Evolutionary conservation across 1,140 invertebrate species (phyloP), one percentile per base, ranked within the genome.

Genomic region (Drosophila nebulosa): DNA sequence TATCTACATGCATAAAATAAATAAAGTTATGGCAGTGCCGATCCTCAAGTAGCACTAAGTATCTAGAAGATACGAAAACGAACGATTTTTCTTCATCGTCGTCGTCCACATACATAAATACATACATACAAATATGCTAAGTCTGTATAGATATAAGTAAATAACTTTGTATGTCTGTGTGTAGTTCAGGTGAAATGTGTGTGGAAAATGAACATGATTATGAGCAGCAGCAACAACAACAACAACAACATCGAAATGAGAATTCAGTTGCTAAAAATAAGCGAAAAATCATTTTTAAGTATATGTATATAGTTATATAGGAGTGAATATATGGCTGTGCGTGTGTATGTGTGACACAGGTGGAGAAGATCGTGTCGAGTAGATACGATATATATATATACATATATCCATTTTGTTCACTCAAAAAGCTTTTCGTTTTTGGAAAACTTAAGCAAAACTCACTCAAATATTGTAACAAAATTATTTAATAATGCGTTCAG

Each of bases 211-310:
- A 78, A 81, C 67, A 88, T 81, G 78, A 88, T 88, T 78, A 86
- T 86, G 81, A 86, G 77, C 79, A 76, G 1, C 36, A 42, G 18
- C 39, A 42, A 42, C 4, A 39, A 39, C n/a, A n/a, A 36, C 3
- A 12, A 35, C 1, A 56, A 60, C 18, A 27, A 62, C 42, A 35
- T n/a, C 68, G 68, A 67, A 77, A 65, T 65, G 18, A 52, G 63
- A 88, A 78, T 81, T 83, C 68, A 70, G 75, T 79, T 88, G 83
- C 83, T 88, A 88, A 88, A 88, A 88, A 88, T 88, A 88, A 88
- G 83, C 78, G 78, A 88, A 88, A 88, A 88, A 76, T 88, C 81
- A 81, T 86, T 78, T 75, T 86, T 77, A 86, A 80, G 61, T 80
- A 78, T 85, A 80, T 60, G 22, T 61, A 80, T 60, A 24, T 61